phyloP scores from a whole-genome alignment of 2,888 invertebrate genomes.

The Lamellibrachia satsuma region DNA sequence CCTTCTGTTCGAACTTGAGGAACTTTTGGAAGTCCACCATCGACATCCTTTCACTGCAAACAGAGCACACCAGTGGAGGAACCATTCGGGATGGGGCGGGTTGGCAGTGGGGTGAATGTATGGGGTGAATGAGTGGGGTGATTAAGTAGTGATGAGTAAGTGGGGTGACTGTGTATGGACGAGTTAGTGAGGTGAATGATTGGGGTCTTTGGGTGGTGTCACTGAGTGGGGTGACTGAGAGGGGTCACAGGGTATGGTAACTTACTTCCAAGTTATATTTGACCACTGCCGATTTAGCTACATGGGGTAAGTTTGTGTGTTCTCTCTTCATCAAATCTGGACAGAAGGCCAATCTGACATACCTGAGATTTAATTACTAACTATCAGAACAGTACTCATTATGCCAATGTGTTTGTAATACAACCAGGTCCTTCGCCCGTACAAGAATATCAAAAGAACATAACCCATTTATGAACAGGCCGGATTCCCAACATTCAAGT shows the following conservation, averaged over 20 bases:
- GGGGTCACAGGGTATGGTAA: neutral
- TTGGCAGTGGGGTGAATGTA: neutral
- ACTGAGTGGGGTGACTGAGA: neutral
- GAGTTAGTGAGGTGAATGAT: neutral
- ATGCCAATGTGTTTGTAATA: too few relatives aligned
- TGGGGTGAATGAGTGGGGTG: slow-evolving; percentile 6
- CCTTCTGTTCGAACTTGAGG: slow-evolving; percentile 54
- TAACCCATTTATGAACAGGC: neutral
- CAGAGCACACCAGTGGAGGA: neutral
- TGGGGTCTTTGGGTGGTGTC: neutral
- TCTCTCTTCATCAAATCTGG: too few relatives aligned
- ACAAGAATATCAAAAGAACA: neutral
- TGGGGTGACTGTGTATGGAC: neutral
- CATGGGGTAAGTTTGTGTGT: too few relatives aligned
- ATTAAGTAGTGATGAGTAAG: neutral
- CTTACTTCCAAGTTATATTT: too few relatives aligned
- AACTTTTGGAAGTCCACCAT: slow-evolving; percentile 53
- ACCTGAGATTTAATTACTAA: too few relatives aligned
- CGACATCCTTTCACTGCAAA: slow-evolving; percentile 38
- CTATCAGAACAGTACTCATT: too few relatives aligned
- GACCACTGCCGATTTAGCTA: too few relatives aligned
- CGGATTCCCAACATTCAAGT: neutral
- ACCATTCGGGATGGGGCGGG: neutral
- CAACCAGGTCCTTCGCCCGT: too few relatives aligned
- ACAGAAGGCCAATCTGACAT: too few relatives aligned